phyloP scores from a whole-genome alignment of 2,888 invertebrate species.

The Bombyx huttoni region DNA sequence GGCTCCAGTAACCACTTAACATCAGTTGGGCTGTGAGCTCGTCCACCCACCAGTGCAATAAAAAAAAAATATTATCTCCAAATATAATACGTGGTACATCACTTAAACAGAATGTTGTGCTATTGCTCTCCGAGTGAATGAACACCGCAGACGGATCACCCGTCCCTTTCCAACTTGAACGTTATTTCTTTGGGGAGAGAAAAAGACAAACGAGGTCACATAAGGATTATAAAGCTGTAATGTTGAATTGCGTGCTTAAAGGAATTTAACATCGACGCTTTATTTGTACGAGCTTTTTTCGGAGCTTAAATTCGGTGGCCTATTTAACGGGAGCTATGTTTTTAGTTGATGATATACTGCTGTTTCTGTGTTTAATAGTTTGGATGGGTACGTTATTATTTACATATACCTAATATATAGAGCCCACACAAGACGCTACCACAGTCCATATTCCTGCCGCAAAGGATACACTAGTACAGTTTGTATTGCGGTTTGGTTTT shows the following conservation, averaged over 20 bases:
- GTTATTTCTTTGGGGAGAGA: slow-evolving; percentile 8
- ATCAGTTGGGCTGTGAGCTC: no score
- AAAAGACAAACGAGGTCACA: slow-evolving; percentile 23
- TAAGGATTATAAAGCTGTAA: slow-evolving; percentile 58
- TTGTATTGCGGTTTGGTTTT: no score
- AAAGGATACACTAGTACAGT: no score
- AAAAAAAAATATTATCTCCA: no score
- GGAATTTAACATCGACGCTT: background rate
- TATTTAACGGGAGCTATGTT: background rate
- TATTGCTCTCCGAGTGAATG: slow-evolving; percentile 58
- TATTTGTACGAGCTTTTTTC: background rate
- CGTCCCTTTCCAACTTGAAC: slow-evolving; percentile 13
- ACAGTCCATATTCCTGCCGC: no score
- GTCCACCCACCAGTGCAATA: no score
- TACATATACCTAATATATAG: no score
- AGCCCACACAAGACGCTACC: no score
- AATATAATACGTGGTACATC: slow-evolving; percentile 14
- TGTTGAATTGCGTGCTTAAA: slow-evolving; percentile 22
- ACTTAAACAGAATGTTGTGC: slow-evolving; percentile 60
- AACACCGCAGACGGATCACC: slow-evolving; percentile 38
- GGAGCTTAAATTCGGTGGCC: background rate
- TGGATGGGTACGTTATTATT: no score
- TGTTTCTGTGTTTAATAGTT: no score
- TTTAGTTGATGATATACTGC: background rate
- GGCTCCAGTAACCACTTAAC: no score